A percentile compares a stretch with the other conserved stretches of the same genome.
phyloP scores from a whole-genome alignment of 2,113 vertebrate genomes.

The Syngnathus floridae region DNA sequence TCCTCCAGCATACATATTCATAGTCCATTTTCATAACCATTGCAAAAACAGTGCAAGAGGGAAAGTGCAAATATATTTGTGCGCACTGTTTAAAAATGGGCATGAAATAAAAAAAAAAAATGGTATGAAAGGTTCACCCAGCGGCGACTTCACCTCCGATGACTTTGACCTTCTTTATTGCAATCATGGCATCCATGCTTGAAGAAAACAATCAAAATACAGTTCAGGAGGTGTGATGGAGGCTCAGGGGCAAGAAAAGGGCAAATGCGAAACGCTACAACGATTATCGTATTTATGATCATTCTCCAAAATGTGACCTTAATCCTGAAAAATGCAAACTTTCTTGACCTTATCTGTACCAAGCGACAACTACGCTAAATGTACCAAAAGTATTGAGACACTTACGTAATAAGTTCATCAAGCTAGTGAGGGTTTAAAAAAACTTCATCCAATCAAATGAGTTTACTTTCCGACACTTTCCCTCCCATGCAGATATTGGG shows the following conservation, averaged over 20 bases:
- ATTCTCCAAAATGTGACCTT: background rate
- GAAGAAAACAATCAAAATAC: slow-evolving; percentile 43
- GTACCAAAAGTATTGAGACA: too few relatives aligned
- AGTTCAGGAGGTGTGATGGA: slow-evolving; percentile 29
- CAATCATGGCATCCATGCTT: slow-evolving; percentile 39
- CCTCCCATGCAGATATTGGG: too few relatives aligned
- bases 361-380: background rate
- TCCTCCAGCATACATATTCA: slow-evolving; percentile 69
- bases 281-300: background rate
- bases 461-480: too few relatives aligned
- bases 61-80: slow-evolving; percentile 52
- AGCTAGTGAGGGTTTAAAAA: too few relatives aligned
- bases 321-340: background rate
- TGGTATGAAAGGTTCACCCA: slow-evolving; percentile 12
- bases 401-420: too few relatives aligned
- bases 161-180: slow-evolving; percentile 44
- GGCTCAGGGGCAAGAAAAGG: slow-evolving; percentile 22
- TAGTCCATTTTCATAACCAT: slow-evolving; percentile 64
- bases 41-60: slow-evolving; percentile 35
- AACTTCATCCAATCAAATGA: too few relatives aligned
- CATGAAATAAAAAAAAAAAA: slow-evolving; percentile 13
- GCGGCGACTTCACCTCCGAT: slow-evolving; percentile 28
- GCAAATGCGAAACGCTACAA: slow-evolving; percentile 15
- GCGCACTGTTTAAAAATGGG: slow-evolving; percentile 33
- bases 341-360: background rate